A percentile compares a stretch with the other conserved stretches of the same genome.
phyloP scores from a whole-genome alignment of 2,888 invertebrate genomes.

The Prosopocoilus inquinatus region DNA sequence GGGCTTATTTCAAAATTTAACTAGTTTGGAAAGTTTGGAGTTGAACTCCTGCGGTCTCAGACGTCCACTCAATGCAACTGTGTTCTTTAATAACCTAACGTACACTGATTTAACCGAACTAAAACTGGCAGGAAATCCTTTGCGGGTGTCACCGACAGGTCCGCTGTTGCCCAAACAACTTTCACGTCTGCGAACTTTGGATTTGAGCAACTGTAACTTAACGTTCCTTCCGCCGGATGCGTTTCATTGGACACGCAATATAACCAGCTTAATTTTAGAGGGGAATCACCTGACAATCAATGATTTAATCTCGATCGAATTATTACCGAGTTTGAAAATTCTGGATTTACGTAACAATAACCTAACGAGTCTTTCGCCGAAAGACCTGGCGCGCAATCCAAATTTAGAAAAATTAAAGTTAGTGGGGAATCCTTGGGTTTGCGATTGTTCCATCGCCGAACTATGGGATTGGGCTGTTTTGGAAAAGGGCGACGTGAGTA shows the following conservation, averaged over 20 bases:
- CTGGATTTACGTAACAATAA: slow-evolving; percentile 66
- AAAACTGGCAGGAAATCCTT: slow-evolving; percentile 66
- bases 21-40: slow-evolving; percentile 64
- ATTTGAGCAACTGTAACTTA: slow-evolving; percentile 66
- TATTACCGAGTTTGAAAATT: slow-evolving; percentile 57
- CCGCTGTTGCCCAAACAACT: slow-evolving; percentile 65
- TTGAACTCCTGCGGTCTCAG: slow-evolving; percentile 67
- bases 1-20: slow-evolving; percentile 66
- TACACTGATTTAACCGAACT: slow-evolving; percentile 66
- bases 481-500: slow-evolving; percentile 62
- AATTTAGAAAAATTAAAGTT: slow-evolving; percentile 61
- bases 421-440: slow-evolving; percentile 67
- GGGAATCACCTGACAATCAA: slow-evolving; percentile 58
- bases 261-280: slow-evolving; percentile 61
- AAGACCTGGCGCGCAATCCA: slow-evolving; percentile 57
- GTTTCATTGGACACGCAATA: slow-evolving; percentile 61
- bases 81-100: slow-evolving; percentile 64
- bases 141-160: slow-evolving; percentile 59
- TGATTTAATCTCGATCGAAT: slow-evolving; percentile 57
- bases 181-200: slow-evolving; percentile 61
- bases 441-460: slow-evolving; percentile 67
- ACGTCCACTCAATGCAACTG: slow-evolving; percentile 61
- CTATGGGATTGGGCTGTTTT: slow-evolving; percentile 73
- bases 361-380: slow-evolving; percentile 59
- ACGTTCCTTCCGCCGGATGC: slow-evolving; percentile 59